These are phyloP conservation scores for Chironomus tentans DNA, from an alignment of 2,888 invertebrate species.

Conservation along the genomic window DNA sequence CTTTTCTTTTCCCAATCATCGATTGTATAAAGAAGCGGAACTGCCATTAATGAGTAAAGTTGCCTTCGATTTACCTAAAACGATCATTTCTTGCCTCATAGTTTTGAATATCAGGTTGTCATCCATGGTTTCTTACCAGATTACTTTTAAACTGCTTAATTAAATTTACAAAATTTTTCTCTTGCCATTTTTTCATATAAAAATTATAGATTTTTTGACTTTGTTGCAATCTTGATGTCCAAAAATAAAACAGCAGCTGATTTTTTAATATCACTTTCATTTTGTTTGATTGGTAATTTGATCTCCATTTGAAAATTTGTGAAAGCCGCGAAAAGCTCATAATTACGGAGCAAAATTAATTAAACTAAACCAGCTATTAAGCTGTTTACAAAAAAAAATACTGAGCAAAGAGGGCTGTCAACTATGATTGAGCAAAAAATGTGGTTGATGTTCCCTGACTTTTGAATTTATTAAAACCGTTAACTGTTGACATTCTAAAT, in stretches of 20 bases:
- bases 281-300: background rate
- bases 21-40: constrained; percentile 45
- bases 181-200: constrained; percentile 47
- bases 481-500: no score
- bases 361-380: no score
- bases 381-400: no score
- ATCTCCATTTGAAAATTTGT: background rate
- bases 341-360: background rate
- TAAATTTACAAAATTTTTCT: constrained; percentile 47
- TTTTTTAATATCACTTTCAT: background rate
- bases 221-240: constrained; percentile 1
- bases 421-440: no score
- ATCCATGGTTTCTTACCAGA: background rate
- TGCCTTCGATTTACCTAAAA: constrained; percentile 40
- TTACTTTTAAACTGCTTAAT: constrained; percentile 34
- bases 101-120: background rate
- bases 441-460: no score
- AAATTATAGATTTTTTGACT: constrained; percentile 11
- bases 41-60: constrained; percentile 49
- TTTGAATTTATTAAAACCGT: no score
- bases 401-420: no score
- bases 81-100: background rate
- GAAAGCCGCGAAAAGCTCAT: background rate
- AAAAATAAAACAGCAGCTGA: background rate
- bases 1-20: constrained; percentile 52